These are phyloP conservation scores for Ceyx erithaca DNA, from an alignment of 2,797 vertebrate genomes.

Conservation along the genomic window DNA sequence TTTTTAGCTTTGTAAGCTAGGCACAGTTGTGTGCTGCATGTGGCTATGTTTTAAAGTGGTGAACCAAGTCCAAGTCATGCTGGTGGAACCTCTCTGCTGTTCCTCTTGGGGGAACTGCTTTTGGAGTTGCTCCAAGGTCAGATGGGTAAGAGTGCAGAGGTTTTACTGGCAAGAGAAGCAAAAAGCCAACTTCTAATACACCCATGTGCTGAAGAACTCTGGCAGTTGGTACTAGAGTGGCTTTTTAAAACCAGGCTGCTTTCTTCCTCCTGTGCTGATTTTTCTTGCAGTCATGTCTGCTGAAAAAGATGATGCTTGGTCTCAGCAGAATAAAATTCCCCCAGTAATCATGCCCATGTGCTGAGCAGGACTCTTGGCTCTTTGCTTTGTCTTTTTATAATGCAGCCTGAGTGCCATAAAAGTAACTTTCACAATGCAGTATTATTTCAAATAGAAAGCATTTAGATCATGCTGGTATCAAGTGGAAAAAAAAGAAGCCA, in stretches of 20 bases:
- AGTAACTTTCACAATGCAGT: neutral
- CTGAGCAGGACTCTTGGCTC: neutral
- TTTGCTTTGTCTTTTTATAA: neutral
- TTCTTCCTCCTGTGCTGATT: neutral
- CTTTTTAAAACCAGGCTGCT: neutral
- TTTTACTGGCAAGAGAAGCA: neutral
- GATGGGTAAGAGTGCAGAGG: neutral
- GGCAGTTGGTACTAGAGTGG: neutral
- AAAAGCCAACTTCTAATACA: neutral
- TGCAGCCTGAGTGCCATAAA: neutral
- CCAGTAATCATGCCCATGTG: accelerated
- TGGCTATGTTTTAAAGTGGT: neutral
- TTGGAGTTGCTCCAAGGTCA: neutral
- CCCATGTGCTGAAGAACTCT: neutral
- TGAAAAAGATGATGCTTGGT: neutral
- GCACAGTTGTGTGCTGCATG: neutral
- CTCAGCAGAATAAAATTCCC: neutral
- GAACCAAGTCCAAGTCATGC: neutral
- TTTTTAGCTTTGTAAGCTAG: neutral
- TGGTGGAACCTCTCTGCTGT: neutral
- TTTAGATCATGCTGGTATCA: neutral
- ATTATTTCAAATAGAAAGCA: neutral
- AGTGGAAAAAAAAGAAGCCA: neutral
- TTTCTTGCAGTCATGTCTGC: neutral
- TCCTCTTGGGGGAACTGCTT: neutral